Conservation (phyloP, 2,797 vertebrate genomes). For the Hydrocynus forskahlii region DNA sequence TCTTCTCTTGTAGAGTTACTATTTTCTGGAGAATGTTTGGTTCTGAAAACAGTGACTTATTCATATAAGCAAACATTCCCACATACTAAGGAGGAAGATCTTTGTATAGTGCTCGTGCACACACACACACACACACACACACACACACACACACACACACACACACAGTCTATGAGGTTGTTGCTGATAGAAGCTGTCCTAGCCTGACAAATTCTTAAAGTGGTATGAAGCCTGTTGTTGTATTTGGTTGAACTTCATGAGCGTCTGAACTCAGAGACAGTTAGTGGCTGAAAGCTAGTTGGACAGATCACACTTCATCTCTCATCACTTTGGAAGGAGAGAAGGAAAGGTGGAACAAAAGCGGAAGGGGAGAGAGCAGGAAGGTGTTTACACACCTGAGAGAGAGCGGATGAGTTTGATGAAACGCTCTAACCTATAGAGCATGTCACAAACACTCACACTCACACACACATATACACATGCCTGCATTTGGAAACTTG, state of each 20-base stretch:
- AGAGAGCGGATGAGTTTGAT: slow-evolving; percentile 45
- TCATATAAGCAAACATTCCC: background rate
- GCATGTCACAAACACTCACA: background rate
- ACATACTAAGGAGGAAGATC: background rate
- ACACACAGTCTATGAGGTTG: background rate
- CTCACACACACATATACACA: slow-evolving; percentile 19
- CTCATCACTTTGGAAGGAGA: slow-evolving; percentile 36
- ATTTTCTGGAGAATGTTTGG: too few species aligned
- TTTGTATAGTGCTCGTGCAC: background rate
- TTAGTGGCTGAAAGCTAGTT: slow-evolving; percentile 21
- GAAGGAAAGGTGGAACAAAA: slow-evolving; percentile 28
- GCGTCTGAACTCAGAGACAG: background rate
- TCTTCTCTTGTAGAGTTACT: too few species aligned
- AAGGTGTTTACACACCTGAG: slow-evolving; percentile 57
- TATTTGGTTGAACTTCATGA: background rate
- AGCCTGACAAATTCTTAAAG: background rate
- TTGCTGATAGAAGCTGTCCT: background rate
- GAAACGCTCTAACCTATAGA: slow-evolving; percentile 41
- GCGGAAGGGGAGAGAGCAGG: slow-evolving; percentile 21
- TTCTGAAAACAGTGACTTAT: too few species aligned
- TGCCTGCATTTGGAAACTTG: slow-evolving; percentile 21
- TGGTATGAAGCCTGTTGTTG: background rate
- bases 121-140: slow-evolving; percentile 1
- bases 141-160: background rate
- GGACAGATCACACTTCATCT: slow-evolving; percentile 31